phyloP scores from a whole-genome alignment of 1,140 invertebrate species.

The Helicoverpa zea region DNA sequence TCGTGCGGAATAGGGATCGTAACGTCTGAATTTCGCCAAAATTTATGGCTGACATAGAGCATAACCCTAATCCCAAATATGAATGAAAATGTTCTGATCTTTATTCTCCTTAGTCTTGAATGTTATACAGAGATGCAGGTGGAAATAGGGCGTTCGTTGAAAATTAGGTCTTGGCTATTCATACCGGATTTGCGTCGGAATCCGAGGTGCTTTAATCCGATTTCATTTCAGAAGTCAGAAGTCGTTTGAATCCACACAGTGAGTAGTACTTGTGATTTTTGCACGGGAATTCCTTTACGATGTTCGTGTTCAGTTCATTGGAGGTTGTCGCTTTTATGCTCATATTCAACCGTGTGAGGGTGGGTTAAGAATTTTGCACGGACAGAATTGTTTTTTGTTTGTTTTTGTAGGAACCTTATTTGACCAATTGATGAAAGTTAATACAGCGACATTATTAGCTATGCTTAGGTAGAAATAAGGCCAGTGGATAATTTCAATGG shows the following conservation, averaged over 20 bases:
- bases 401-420: no score
- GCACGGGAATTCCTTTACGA: background rate
- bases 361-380: background rate
- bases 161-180: conserved; percentile 37
- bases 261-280: conserved; percentile 12
- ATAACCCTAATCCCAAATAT: conserved; percentile 36
- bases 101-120: conserved; percentile 16
- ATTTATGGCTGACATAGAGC: conserved; percentile 32
- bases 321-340: background rate
- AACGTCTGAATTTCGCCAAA: conserved; percentile 42
- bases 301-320: background rate
- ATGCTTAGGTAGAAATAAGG: no score
- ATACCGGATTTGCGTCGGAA: background rate
- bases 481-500: no score
- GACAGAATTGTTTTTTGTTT: no score
- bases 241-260: conserved; percentile 7
- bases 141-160: background rate
- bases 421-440: no score
- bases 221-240: conserved; percentile 24
- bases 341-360: background rate
- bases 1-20: conserved; percentile 44
- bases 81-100: conserved; percentile 21
- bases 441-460: no score
- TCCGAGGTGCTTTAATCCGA: conserved; percentile 14
- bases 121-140: background rate